Base-by-base conservation (phyloP, 2,888 invertebrate species). In the Ferdinandea cuprea region DNA sequence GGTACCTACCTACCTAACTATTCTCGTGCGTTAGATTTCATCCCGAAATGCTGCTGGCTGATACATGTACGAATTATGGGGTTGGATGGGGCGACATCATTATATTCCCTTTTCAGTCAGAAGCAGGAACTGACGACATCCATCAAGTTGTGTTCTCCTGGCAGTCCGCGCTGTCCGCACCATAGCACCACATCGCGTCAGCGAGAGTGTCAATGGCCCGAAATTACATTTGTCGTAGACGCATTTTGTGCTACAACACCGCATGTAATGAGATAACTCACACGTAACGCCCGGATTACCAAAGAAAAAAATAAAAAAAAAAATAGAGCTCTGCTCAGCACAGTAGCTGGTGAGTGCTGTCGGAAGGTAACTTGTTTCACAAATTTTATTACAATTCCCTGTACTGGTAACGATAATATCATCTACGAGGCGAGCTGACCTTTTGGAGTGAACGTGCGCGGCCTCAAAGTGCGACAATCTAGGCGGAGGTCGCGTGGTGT, bases 381-480 rank as follows among this genome's bases (percentile, higher is more conserved):
- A 74, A 79, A 79, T 65, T 83, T 84, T 84, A 84, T 84, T 78
- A 79, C 84, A 69, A 79, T 84, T 84, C 79, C 65, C 69, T 79
- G 84, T 79, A 83, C 72, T 78, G 73, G 63, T 69, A 59, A 63
- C 68, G 83, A 72, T 66, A 65, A 32, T 54, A 81, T 81, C 65
- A 76, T 50, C 56, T 42, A 68, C 48, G 52, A 71, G 71, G 46
- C 63, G 40, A 66, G 66, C 68, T 83, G 84, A 84, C 84, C 84
- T 84, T 73, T 84, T 69, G 48, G 30, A 84, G 52, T 79, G 69
- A 79, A 84, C 84, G 84, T 84, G 84, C 84, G 84, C 79, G 78
- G 79, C 84, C 79, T 84, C 63, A 84, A 79, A 84, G 79, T 84
- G 69, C 74, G 84, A 84, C 84, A 84, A 79, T 84, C 78, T 84